Evolutionary conservation across 2,113 vertebrate genomes (phyloP), one percentile per base, ranked within the genome.

Genomic region (Nothocercus nigrocapillus): DNA sequence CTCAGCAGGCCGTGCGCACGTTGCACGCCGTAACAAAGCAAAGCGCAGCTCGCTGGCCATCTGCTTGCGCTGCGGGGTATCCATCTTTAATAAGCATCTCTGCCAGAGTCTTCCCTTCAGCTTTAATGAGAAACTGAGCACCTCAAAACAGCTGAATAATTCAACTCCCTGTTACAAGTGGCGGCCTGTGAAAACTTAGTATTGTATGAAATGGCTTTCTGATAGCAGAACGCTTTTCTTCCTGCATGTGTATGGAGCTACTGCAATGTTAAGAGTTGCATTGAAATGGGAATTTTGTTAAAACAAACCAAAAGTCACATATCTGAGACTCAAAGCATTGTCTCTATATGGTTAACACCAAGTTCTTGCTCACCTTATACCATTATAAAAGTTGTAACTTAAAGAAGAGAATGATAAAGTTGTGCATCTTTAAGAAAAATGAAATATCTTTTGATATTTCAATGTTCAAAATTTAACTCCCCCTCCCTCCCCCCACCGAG

Each of bases 121-220:
- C 77, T 94, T 91, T 74, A 86, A 89, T 77, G 92, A 68, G 93
- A 94, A 96, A 95, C 91, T n/a, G 49, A 94, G 96, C 56, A 58
- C 88, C 59, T 80, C 59, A 59, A 82, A 94, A 49, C 73, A 58
- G 53, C 64, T 95, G 74, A 96, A 94, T 97, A 94, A 96, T 93
- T 96, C 73, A 96, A 45, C 45, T 93, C 32, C 8, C 17, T 13
- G 82, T 91, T 90, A 53, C 38, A 34, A 54, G 45, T 2, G 3
- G 13, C 49, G 67, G 17, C 67, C 24, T 38, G 38, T 72, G 58
- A 81, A 73, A 91, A 51, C 10, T 64, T 40, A 74, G 67, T 56
- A 19, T 2, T 7, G 66, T 45, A 40, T 76, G 76, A 90, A 90
- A 84, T 64, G 42, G 11, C 54, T 78, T 13, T 86, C 47, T 51